A percentile compares a stretch with the other conserved stretches of the same genome.
These are phyloP conservation scores for Denticeps clupeoides DNA, from an alignment of 2,797 vertebrate genomes.

Conservation along the genomic window DNA sequence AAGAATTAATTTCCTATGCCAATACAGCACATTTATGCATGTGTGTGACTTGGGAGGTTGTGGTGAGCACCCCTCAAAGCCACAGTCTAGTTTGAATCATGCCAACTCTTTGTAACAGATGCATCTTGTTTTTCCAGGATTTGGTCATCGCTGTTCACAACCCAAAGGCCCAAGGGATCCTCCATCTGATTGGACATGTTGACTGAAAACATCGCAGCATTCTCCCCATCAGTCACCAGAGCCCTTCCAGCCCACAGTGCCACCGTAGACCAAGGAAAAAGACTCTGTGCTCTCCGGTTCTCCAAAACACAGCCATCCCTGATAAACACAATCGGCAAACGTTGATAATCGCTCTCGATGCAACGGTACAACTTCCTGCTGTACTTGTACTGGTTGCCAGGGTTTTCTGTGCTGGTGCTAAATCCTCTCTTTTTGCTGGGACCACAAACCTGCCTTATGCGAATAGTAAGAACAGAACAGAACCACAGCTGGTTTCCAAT, in stretches of 20 bases:
- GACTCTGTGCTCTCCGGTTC: no score
- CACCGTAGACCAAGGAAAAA: not conserved
- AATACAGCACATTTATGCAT: no score
- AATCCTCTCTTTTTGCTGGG: constrained; percentile 57
- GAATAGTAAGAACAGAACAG: constrained; percentile 54
- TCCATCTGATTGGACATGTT: constrained; percentile 88
- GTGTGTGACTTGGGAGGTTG: no score
- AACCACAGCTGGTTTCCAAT: no score
- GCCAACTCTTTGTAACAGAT: not conserved
- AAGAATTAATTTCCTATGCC: no score
- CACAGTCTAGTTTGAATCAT: not conserved
- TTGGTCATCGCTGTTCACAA: constrained; percentile 77
- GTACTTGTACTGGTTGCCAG: constrained; percentile 52
- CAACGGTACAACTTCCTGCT: constrained; percentile 53
- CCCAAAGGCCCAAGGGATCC: constrained; percentile 81
- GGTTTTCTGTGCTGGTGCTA: constrained; percentile 67
- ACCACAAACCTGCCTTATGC: constrained; percentile 77
- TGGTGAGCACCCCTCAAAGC: no score
- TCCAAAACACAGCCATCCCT: no score
- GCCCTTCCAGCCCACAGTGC: not conserved
- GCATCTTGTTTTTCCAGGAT: constrained; percentile 56
- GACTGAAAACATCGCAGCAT: constrained; percentile 31
- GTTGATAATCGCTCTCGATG: constrained; percentile 68
- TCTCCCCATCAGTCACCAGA: constrained; percentile 1
- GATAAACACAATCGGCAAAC: constrained; percentile 57